Base-by-base conservation (phyloP, 2,113 vertebrate species). In the Bubo bubo region DNA sequence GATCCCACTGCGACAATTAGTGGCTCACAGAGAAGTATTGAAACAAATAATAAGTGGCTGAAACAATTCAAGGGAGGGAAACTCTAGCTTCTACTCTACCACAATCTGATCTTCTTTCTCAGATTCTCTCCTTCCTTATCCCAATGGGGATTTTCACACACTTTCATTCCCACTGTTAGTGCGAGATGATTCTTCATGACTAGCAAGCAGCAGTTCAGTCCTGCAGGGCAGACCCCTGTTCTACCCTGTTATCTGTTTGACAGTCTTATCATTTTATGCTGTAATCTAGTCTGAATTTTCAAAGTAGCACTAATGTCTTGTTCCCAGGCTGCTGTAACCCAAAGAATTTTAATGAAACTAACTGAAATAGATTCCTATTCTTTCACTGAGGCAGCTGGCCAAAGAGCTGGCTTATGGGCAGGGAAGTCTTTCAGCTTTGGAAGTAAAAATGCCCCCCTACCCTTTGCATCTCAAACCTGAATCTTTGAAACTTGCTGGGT, bases 1-100 rank as follows among this genome's bases (percentile, higher is more conserved):
- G 93, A 95, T 96, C 95, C 91, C 66, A 94, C 94, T 97, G 94
- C 4, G 89, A 93, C 80, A 91, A 96, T 97, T 95, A 96, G 94
- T 97, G 88, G 76, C 89, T 96, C 76, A 94, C 93, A 96, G 89
- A 93, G 94, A 94, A 81, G 88, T 93, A 97, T 9, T 95, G 94
- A 95, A 95, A 94, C 95, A 95, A 96, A 41, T 95, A 95, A 49
- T 96, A 97, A 91, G 88, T 92, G 91, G 76, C 50, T 79, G 91
- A 96, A 95, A 87, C 72, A 94, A 94, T 93, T 97, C 70, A 92
- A 82, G 89, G 60, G 68, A 95, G 88, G 39, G 95, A 93, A 97
- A 95, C 28, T 85, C 89, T 95, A 94, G 60, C 81, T 96, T 83
- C 43, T 95, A 82, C 91, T 92, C 68, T 79, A 64, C 84, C 66